Conservation (phyloP, 2,113 vertebrate genomes). For the Archocentrus centrarchus region DNA sequence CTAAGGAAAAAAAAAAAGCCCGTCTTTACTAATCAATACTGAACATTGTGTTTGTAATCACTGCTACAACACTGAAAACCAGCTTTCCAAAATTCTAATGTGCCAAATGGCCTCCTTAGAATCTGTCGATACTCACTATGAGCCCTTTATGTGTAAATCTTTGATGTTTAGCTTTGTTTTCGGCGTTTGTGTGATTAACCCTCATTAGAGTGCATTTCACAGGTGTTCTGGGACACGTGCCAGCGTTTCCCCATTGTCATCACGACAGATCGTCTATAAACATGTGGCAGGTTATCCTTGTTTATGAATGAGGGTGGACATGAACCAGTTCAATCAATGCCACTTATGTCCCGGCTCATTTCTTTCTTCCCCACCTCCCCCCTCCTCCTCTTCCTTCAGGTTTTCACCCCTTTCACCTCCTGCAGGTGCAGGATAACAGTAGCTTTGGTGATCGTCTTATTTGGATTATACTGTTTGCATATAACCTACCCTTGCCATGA, state of each 20-base stretch:
- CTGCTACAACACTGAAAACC: background rate
- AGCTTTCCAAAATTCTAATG: conserved; percentile 20
- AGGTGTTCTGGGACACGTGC: conserved; percentile 32
- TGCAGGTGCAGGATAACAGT: conserved; percentile 37
- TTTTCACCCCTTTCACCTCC: conserved; percentile 19
- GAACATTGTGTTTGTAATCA: conserved; percentile 33
- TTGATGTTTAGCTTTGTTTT: conserved; percentile 13
- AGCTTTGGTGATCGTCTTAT: conserved; percentile 10
- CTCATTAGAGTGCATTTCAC: conserved; percentile 2
- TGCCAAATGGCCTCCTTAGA: conserved; percentile 20
- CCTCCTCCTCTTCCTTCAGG: conserved; percentile 8
- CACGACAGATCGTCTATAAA: conserved; percentile 34
- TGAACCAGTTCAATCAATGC: conserved; percentile 61
- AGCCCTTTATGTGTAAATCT: background rate
- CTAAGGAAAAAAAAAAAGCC: conserved; percentile 14
- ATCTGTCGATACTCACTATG: conserved; percentile 9
- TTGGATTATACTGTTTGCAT: conserved; percentile 47
- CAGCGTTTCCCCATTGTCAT: conserved; percentile 45
- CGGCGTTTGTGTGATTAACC: background rate
- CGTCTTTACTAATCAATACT: conserved; percentile 44
- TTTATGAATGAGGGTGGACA: conserved; percentile 62
- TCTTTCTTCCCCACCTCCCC: conserved; percentile 19
- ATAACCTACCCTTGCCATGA: background rate
- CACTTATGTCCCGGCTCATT: conserved; percentile 52
- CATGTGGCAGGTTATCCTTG: conserved; percentile 35